Conservation (phyloP, 64 coral and sea anemone genomes). For the Actinia tenebrosa region DNA sequence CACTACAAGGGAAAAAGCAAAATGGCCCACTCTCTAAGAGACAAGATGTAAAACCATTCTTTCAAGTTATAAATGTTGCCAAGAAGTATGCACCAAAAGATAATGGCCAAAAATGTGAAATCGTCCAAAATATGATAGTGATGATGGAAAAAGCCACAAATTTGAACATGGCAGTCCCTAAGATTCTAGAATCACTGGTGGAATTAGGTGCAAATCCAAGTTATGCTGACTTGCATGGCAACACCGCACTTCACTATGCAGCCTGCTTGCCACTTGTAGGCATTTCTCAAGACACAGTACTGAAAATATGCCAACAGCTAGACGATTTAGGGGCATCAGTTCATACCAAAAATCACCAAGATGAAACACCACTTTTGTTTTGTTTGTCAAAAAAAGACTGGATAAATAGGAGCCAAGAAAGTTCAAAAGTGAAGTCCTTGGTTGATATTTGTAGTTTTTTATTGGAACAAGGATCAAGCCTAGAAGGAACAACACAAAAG, state of each 20-base stretch:
- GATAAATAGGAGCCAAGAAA: background rate
- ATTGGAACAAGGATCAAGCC: background rate
- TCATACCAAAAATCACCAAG: background rate
- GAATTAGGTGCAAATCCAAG: background rate
- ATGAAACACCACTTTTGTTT: background rate
- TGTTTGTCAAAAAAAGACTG: background rate
- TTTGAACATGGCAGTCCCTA: background rate
- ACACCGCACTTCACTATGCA: slow-evolving; percentile 6
- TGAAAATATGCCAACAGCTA: background rate
- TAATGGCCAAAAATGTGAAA: background rate
- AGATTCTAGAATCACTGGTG: background rate
- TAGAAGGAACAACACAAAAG: background rate
- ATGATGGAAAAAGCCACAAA: background rate
- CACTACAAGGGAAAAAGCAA: background rate
- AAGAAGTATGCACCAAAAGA: background rate
- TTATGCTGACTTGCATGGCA: background rate
- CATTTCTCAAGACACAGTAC: background rate
- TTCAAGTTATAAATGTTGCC: background rate
- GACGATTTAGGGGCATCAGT: background rate
- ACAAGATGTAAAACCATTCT: background rate
- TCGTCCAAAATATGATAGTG: background rate
- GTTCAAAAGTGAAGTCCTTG: background rate
- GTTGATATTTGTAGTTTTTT: background rate
- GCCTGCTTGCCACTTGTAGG: background rate
- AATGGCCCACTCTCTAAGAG: background rate